Evolutionary conservation across 2,113 vertebrate genomes (phyloP).

Genomic region (Tringa solitaria): DNA sequence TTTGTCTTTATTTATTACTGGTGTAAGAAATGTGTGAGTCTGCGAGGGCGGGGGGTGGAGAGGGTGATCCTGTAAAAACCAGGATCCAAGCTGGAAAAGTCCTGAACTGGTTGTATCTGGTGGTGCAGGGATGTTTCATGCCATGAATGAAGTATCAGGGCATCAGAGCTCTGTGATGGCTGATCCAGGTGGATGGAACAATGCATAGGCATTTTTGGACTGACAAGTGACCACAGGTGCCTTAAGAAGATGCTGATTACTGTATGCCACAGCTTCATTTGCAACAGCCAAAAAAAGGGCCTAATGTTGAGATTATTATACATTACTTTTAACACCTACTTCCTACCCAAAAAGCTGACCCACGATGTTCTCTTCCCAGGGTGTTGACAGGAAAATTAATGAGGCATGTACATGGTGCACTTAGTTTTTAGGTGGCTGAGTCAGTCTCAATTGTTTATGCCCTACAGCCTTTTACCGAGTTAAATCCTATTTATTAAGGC

Average conservation of each 20-base stretch:
- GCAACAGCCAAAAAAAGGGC: background rate
- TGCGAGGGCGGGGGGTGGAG: background rate
- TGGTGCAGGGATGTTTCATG: background rate
- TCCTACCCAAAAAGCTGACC: constrained; percentile 30
- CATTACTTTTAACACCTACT: background rate
- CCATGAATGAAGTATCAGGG: background rate
- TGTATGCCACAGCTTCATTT: background rate
- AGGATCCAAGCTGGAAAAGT: background rate
- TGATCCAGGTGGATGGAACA: background rate
- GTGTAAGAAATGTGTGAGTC: background rate
- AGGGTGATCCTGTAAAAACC: background rate
- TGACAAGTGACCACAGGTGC: background rate
- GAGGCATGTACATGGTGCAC: background rate
- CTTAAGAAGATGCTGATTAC: background rate
- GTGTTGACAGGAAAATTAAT: constrained; percentile 54
- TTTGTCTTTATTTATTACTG: background rate
- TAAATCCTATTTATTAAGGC: constrained; percentile 33
- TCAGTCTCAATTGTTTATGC: background rate
- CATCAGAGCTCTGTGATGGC: background rate
- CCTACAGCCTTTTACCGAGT: background rate
- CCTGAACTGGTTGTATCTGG: background rate
- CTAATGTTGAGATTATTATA: background rate
- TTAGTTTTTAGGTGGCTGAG: constrained; percentile 34
- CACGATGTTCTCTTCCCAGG: background rate
- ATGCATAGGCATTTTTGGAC: background rate